Evolutionary conservation across 2,113 vertebrate genomes (phyloP).

Genomic region (Pelodiscus sinensis): DNA sequence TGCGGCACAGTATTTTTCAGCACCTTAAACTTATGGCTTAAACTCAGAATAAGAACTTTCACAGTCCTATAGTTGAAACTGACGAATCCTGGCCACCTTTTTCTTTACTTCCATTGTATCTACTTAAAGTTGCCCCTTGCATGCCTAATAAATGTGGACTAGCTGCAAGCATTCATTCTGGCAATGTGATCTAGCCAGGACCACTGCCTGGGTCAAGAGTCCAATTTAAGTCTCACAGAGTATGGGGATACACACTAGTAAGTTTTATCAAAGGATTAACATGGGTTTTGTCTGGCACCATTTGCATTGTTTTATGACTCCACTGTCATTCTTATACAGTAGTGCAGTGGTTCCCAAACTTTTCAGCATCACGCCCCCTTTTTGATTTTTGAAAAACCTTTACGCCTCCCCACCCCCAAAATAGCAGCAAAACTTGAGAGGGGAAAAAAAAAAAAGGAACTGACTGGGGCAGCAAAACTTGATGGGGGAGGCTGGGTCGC

Average conservation of each 20-base stretch:
- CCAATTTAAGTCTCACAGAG: background rate
- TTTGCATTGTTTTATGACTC: slow-evolving; percentile 24
- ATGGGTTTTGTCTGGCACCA: background rate
- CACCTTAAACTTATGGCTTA: background rate
- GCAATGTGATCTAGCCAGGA: background rate
- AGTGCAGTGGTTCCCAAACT: too few species aligned
- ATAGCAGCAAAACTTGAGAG: too few species aligned
- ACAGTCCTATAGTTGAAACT: slow-evolving; percentile 35
- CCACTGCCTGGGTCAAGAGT: background rate
- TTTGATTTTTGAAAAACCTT: too few species aligned
- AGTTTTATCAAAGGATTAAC: slow-evolving; percentile 24
- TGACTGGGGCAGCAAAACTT: too few species aligned
- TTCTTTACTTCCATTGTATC: slow-evolving; percentile 19
- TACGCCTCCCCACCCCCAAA: too few species aligned
- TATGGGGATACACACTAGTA: background rate
- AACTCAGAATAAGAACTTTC: slow-evolving; percentile 59
- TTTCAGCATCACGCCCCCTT: too few species aligned
- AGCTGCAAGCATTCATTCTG: background rate
- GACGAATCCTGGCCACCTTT: slow-evolving; percentile 18
- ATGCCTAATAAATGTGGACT: slow-evolving; percentile 2
- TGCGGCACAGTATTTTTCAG: background rate
- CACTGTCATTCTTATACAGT: background rate
- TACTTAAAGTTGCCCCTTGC: background rate
- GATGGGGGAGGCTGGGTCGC: too few species aligned
- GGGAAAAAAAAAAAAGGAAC: too few species aligned